Conservation (phyloP, 2,113 vertebrate genomes). For the Phalacrocorax aristotelis region DNA sequence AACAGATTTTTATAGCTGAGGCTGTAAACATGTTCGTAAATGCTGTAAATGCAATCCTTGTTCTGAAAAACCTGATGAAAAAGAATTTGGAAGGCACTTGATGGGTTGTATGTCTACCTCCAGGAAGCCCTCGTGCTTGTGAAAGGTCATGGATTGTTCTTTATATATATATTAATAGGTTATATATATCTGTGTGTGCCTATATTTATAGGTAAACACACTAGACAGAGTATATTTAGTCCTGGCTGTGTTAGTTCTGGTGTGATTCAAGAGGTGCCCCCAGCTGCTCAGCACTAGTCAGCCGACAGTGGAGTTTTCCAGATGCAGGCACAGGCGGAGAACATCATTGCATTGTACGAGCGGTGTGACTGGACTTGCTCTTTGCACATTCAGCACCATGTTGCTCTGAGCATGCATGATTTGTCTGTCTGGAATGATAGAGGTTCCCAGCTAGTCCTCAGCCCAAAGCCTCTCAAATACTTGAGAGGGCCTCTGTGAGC, state of each 20-base stretch:
- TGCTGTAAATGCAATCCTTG: background rate
- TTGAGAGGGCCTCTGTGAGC: background rate
- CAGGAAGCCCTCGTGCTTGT: background rate
- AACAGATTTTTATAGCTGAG: background rate
- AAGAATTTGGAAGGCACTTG: background rate
- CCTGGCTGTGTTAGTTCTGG: background rate
- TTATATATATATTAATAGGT: background rate
- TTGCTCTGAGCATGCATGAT: background rate
- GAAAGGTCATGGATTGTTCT: background rate
- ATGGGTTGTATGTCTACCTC: background rate
- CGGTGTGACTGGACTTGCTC: fast-evolving
- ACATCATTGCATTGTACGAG: background rate
- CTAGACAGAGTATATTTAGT: background rate
- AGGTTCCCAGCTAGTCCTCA: background rate
- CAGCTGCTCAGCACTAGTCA: background rate
- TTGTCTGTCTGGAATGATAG: background rate
- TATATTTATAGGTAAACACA: background rate
- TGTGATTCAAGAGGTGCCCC: background rate
- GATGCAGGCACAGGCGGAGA: background rate
- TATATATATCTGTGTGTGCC: too few species aligned
- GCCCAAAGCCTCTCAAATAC: background rate
- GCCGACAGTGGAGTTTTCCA: background rate
- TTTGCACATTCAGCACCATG: background rate
- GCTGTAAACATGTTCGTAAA: background rate
- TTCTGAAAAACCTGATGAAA: background rate